Base-by-base conservation (phyloP, 2,888 invertebrate genomes). In the Rhyacophila evoluta region DNA sequence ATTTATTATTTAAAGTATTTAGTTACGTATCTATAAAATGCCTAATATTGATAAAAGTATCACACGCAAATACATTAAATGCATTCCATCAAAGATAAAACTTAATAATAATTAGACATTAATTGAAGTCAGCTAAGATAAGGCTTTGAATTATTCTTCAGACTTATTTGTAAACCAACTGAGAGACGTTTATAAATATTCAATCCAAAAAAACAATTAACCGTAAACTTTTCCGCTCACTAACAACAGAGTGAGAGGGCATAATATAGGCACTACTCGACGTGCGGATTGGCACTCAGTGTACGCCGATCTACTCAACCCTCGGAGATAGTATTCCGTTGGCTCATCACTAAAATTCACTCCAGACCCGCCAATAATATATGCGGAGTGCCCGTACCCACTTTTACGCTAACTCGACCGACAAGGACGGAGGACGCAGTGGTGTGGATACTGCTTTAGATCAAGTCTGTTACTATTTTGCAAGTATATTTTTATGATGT, bases 331-430 rank as follows among this genome's bases (percentile, higher is more conserved):
- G 75, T 71, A 69, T 75, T 79, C 39, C 28, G 81, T 77, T 76
- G 76, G 76, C 79, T 81, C 81, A 79, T 81, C 81, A 77, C 81
- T 79, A 81, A 79, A 81, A 78, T 81, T 78, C 79, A 81, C 77
- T 79, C 77, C 29, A 75, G 28, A 25, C 68, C 69, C 79, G 67
- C 81, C 79, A 78, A 81, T 81, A 81, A 81, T 81, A 78, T 81
- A 81, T 81, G 81, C 81, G 73, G 81, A 81, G 81, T 81, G 77
- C 72, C 73, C 77, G 28, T 73, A 75, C 80, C 75, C 80, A 75
- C 78, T 80, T 80, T 78, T 33, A 75, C 75, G 72, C 70, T 55
- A 41, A 27, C 69, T 55, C 33, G 39, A 33, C 77, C 70, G 68
- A 72, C 38, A 39, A 77, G 77, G 72, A 77, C 41, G 41, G 55